Evolutionary conservation across 64 coral and sea anemone species (phyloP), one percentile per base, ranked within the genome.

Genomic region (Cladopsammia gracilis): DNA sequence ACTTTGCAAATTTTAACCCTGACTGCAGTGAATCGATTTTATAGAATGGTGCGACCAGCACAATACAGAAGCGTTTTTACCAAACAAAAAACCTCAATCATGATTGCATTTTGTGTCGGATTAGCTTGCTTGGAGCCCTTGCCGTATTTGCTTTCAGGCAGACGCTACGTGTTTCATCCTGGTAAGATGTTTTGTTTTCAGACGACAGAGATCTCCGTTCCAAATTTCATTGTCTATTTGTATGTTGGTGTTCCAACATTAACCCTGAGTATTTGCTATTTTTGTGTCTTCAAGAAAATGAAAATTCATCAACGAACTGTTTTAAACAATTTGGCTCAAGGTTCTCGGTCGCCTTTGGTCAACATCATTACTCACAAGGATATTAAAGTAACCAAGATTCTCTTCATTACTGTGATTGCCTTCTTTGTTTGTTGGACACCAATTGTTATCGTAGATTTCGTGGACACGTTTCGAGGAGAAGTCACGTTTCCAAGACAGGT

Each of bases 131-230:
- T 86, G 19, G 90, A 86, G 9, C 90, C 81, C 34, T 46, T 86
- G 18, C 80, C 68, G 9, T 86, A 92, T 15, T 25, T 92, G 9
- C 56, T 66, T 3, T 86, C 87, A 70, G 92, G 92, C 44, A 75
- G 79, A 61, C 78, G 25, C 4, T 97, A 94, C 48, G 73, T 74
- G 3, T 97, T 97, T 59, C 91, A 97, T 48, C 88, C 95, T 15
- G 95, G 95, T 2, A 97, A 97, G 59, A 42, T 86, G 66, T 91
- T 97, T 76, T 97, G 95, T 15, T 97, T 94, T 88, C 92, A 90
- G 47, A 76, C 89, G 48, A 76, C 49, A 42, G 83, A 91, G 50
- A 73, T 66, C 16, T 91, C 87, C 7, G 43, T 95, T 69, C 61
- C 89, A 86, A 71, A 72, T 42, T 69, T 91, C 3, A 15, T 90